These are phyloP conservation scores for Brachynemurus nebulosus DNA, from an alignment of 2,888 invertebrate species.

Conservation along the genomic window DNA sequence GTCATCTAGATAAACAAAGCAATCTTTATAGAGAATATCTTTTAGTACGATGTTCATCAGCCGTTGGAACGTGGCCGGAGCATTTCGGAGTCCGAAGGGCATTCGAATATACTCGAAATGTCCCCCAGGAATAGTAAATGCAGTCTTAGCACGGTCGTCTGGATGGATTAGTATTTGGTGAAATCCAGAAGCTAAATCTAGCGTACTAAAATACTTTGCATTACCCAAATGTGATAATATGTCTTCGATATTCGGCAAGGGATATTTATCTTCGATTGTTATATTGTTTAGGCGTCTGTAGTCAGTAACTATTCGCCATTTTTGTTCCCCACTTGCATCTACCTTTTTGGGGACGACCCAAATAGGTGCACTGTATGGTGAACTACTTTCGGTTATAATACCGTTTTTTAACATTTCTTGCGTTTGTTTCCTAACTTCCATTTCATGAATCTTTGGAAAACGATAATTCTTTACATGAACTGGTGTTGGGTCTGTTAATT, in stretches of 20 bases:
- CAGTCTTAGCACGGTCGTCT: constrained; percentile 22
- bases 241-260: constrained; percentile 22
- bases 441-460: constrained; percentile 19
- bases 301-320: constrained; percentile 19
- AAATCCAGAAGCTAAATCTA: constrained; percentile 24
- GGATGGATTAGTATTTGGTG: constrained; percentile 23
- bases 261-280: constrained; percentile 17
- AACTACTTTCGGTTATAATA: constrained; percentile 16
- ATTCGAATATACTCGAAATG: constrained; percentile 21
- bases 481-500: not conserved
- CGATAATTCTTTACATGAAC: constrained; percentile 1
- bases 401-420: constrained; percentile 15
- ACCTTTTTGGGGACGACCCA: constrained; percentile 20
- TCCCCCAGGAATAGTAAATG: constrained; percentile 20
- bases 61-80: constrained; percentile 10
- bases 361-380: constrained; percentile 18
- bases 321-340: constrained; percentile 15
- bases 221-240: constrained; percentile 23
- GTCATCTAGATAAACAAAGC: constrained; percentile 22
- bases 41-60: constrained; percentile 9
- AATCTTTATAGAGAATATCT: constrained; percentile 12
- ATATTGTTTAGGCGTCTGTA: constrained; percentile 19
- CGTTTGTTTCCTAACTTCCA: constrained; percentile 20
- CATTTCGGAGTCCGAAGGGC: constrained; percentile 17
- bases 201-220: constrained; percentile 22